Base-by-base conservation (phyloP, 2,888 invertebrate genomes). In the Sarcophaga subvicina region DNA sequence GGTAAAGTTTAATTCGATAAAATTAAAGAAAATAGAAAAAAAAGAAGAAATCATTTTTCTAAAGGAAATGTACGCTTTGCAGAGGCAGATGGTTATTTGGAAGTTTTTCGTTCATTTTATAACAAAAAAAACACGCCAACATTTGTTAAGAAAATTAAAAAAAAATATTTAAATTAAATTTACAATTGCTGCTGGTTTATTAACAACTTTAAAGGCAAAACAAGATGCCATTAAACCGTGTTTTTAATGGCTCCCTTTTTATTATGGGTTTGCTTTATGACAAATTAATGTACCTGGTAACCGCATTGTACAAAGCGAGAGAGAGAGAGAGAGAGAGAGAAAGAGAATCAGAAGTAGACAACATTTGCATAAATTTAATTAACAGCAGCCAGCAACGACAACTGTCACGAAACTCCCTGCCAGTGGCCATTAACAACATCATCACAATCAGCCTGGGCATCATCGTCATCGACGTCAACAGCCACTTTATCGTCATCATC, bases 331-430 rank as follows among this genome's bases (percentile, higher is more conserved):
- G 54, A 17, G 14, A 14, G 6, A 45, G 10, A 10, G n/a, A n/a
- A n/a, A n/a, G 22, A 72, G 67, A 67, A 63, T 27, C 14, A 17
- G 17, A 54, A 54, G 5, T 14, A 14, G 0, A 49, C 22, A 71
- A 62, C 66, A 86, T 86, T 86, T 86, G 77, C 85, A 86, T 86
- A 82, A 79, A 86, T 86, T 86, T 86, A 66, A 82, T 82, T 76
- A 79, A 70, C 47, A 25, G 11, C 25, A n/a, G 37, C 72, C 59
- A 77, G 63, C 25, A 70, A 49, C n/a, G 60, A 47, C 14, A 70
- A 77, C 25, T 27, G 14, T 47, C 76, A 47, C n/a, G 17, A 49
- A 54, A 54, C 54, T 54, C 17, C 5, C 4, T 14, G 54, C 54
- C 54, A 12, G 14, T 54, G 54, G 54, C 54, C 54, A 54, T 54